phyloP scores from a whole-genome alignment of 2,888 invertebrate species.

The Sarcophaga rosellei region DNA sequence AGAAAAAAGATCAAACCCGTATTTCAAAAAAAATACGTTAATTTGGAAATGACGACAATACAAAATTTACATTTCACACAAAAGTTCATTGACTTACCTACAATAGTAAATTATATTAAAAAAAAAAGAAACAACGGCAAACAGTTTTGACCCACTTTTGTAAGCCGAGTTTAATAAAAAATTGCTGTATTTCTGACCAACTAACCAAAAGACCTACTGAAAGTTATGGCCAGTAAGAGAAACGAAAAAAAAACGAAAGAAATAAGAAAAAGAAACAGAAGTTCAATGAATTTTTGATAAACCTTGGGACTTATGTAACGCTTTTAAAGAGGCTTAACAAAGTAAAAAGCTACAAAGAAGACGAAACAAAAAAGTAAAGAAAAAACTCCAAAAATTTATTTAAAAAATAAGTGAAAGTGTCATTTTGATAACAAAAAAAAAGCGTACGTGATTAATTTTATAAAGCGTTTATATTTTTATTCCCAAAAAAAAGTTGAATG shows the following conservation, averaged over 20 bases:
- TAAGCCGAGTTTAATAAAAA: conserved; percentile 1
- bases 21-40: background rate
- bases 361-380: conserved; percentile 3
- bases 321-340: conserved; percentile 3
- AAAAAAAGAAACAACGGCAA: conserved; percentile 27
- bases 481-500: too few relatives aligned
- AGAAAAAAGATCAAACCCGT: too few relatives aligned
- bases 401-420: conserved; percentile 57
- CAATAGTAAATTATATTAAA: conserved; percentile 11
- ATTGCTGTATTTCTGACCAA: conserved; percentile 37
- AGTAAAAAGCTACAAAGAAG: background rate
- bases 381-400: background rate
- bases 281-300: conserved; percentile 52
- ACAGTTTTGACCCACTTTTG: conserved; percentile 59
- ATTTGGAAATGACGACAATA: conserved; percentile 26
- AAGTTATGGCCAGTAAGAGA: conserved; percentile 13
- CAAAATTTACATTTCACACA: conserved; percentile 7
- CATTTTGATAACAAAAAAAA: background rate
- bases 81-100: conserved; percentile 62
- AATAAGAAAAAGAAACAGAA: conserved; percentile 20
- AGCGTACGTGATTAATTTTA: background rate
- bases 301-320: conserved; percentile 52
- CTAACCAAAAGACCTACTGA: conserved; percentile 62
- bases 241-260: conserved; percentile 10
- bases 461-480: background rate